Conservation (phyloP, 2,797 vertebrate species). For the Alfaro cultratus region DNA sequence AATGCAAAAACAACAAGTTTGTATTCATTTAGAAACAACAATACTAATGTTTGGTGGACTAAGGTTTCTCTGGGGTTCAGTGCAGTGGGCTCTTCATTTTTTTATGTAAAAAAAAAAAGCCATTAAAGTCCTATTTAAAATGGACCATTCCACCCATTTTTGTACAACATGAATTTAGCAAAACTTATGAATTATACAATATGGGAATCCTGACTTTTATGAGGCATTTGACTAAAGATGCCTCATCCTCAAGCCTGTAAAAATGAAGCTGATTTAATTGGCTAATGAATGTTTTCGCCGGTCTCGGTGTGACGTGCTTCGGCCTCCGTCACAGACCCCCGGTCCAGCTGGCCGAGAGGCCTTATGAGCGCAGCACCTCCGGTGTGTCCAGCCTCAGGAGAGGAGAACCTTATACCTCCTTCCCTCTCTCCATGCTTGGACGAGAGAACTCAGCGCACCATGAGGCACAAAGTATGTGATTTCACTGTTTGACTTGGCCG, state of each 20-base stretch:
- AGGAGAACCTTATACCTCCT: slow-evolving; percentile 61
- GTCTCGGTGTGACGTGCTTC: not conserved
- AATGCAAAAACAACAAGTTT: too few species aligned
- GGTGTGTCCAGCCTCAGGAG: slow-evolving; percentile 61
- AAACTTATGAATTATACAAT: not conserved
- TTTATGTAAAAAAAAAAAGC: too few species aligned
- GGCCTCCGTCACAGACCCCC: slow-evolving; percentile 17
- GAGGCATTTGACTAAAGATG: slow-evolving; percentile 5
- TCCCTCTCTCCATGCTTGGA: slow-evolving; percentile 58
- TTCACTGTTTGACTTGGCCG: slow-evolving; percentile 81
- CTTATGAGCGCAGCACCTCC: slow-evolving; percentile 33
- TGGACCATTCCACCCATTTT: not conserved
- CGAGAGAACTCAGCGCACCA: slow-evolving; percentile 62
- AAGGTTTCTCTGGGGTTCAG: too few species aligned
- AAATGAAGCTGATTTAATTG: slow-evolving; percentile 18
- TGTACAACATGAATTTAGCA: not conserved
- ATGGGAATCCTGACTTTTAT: not conserved
- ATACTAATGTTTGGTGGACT: too few species aligned
- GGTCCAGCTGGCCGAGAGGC: slow-evolving; percentile 51
- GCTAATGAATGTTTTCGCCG: slow-evolving; percentile 6
- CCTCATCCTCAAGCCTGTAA: not conserved
- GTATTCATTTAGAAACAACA: too few species aligned
- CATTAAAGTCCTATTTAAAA: not conserved
- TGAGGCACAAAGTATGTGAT: slow-evolving; percentile 65
- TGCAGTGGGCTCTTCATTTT: too few species aligned